Conservation (phyloP, 2,113 vertebrate genomes). For the Ceyx cyanopectus region DNA sequence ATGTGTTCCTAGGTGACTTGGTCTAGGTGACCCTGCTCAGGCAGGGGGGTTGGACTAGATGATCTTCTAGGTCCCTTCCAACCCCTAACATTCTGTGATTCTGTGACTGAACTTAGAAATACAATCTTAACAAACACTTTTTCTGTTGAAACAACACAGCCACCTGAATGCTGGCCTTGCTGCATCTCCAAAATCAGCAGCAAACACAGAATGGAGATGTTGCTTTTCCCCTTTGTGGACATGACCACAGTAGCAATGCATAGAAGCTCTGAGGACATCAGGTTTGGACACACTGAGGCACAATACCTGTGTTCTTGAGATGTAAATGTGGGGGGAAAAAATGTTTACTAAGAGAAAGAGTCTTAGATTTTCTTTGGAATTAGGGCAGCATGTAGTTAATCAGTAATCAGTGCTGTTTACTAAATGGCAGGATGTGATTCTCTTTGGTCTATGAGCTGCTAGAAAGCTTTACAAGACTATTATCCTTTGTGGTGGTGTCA, state of each 20-base stretch:
- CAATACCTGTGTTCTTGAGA: background rate
- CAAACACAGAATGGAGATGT: background rate
- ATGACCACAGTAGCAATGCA: background rate
- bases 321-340: background rate
- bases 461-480: background rate
- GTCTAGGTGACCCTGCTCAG: too few relatives aligned
- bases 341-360: background rate
- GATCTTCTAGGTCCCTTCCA: too few relatives aligned
- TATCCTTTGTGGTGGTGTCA: background rate
- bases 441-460: background rate
- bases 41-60: too few relatives aligned
- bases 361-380: background rate
- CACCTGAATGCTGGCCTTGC: background rate
- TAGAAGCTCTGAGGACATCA: background rate
- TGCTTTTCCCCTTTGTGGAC: background rate
- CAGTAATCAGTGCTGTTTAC: background rate
- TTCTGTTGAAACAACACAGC: background rate
- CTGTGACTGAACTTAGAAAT: background rate
- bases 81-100: too few relatives aligned
- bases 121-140: background rate
- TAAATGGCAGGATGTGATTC: background rate
- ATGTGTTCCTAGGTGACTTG: too few relatives aligned
- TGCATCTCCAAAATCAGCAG: background rate
- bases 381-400: background rate
- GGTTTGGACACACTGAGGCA: background rate